Conservation (phyloP, 1,140 invertebrate species). For the Panagrolaimus sp. region DNA sequence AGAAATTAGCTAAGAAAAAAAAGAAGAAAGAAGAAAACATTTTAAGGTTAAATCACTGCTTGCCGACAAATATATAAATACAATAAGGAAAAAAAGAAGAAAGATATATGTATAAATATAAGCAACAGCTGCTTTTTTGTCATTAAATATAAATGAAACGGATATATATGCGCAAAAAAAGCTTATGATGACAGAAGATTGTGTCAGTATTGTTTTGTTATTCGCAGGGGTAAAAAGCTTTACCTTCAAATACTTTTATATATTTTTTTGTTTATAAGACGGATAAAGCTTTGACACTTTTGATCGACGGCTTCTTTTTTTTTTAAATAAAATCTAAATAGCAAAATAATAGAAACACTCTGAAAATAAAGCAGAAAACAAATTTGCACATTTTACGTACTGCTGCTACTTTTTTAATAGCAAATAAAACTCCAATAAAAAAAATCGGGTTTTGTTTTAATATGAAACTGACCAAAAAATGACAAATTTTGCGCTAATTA, state of each 20-base stretch:
- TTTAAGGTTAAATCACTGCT: no score
- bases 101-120: neutral
- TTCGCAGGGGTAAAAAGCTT: neutral
- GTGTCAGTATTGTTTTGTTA: conserved; percentile 3
- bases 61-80: neutral
- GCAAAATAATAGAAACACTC: no score
- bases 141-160: neutral
- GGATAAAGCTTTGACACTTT: conserved; percentile 17
- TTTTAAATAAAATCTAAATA: no score
- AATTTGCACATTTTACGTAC: no score
- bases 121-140: neutral
- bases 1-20: no score
- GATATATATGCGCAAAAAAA: neutral
- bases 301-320: conserved; percentile 12
- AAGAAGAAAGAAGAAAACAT: no score
- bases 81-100: neutral
- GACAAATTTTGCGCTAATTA: no score
- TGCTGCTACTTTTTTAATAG: no score
- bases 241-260: neutral
- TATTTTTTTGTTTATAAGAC: neutral
- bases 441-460: no score
- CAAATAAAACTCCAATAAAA: no score
- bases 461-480: no score
- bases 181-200: conserved; percentile 4
- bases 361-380: no score